Evolutionary conservation across 2,113 vertebrate species (phyloP), one percentile per base, ranked within the genome.

Genomic region (Daboia siamensis): DNA sequence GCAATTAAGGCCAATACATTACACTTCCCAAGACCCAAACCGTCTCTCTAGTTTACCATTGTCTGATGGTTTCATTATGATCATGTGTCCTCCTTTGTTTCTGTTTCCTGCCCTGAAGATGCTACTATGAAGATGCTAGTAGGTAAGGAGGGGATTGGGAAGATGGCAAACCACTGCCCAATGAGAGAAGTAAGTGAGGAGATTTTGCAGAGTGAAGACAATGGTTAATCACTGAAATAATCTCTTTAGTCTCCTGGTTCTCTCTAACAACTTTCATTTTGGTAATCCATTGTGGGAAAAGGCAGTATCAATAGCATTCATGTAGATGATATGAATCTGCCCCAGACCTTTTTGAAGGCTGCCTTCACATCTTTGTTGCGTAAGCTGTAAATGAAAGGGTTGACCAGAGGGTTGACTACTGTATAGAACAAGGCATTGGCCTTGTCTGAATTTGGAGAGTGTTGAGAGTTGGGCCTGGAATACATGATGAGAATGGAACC

Each of bases 391-490:
- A 95, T 93, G 46, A 95, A 69, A 1, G 95, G 94, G 56, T 95
- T 95, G 86, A 95, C 44, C 94, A 94, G 91, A 0, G 90, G 96
- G 51, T 97, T 93, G 3, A 95, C 89, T 57, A 96, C 95, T 1
- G 94, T 97, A 39, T 96, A 96, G 92, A 97, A 96, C 13, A 96
- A 92, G 0, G 96, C 96, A 44, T 95, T 95, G 21, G 95, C 94
- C 89, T 96, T 96, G 59, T 96, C 95, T 54, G 91, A 87, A 13
- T 95, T 88, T 69, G 95, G 93, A 12, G 96, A 90, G 24, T 96
- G 96, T 26, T 92, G 95, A 17, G 90, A 84, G 64, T 90, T 93
- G 33, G 96, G 95, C 0, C 90, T 4, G 1, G 89, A 95, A 56
- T 96, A 97, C 89, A 95, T 95, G 56, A 95, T 95, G 6, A 95